Conservation (phyloP, 1,140 invertebrate species). For the Lepidurus apus region DNA sequence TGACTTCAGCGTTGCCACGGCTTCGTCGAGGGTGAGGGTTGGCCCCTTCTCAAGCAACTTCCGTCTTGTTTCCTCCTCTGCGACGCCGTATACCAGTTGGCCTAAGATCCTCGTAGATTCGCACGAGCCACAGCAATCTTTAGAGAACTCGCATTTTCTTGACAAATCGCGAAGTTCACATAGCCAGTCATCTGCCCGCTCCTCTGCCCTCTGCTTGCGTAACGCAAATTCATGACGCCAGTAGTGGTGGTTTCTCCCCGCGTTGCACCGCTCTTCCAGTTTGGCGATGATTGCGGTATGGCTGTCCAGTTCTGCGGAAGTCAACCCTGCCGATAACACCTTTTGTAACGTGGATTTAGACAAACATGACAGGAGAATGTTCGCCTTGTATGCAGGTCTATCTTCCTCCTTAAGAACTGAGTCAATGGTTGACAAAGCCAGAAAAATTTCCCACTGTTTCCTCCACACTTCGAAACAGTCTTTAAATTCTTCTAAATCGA, state of each 20-base stretch:
- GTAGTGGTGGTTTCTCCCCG: slow-evolving; percentile 22
- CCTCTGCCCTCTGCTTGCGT: slow-evolving; percentile 13
- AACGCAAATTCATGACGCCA: slow-evolving; percentile 25
- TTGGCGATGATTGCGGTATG: slow-evolving; percentile 11
- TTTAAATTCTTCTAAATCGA: slow-evolving; percentile 17
- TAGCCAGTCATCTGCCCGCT: slow-evolving; percentile 15
- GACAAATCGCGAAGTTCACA: slow-evolving; percentile 22
- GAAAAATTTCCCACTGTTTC: no score
- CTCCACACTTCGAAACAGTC: no score
- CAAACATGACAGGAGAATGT: slow-evolving; percentile 23
- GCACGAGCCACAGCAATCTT: slow-evolving; percentile 16
- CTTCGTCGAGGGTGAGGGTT: neutral
- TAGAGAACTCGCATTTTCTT: slow-evolving; percentile 15
- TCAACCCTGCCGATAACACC: slow-evolving; percentile 18
- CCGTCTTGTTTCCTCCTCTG: neutral
- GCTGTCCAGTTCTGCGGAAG: neutral
- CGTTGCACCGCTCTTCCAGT: slow-evolving; percentile 25
- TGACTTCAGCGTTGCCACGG: neutral
- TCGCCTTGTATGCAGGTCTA: slow-evolving; percentile 10
- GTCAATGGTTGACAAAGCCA: no score
- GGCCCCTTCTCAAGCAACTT: slow-evolving; percentile 23
- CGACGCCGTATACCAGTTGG: slow-evolving; percentile 2
- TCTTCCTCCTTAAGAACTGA: neutral
- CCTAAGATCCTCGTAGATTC: neutral
- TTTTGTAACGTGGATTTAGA: neutral